These are phyloP conservation scores for Eilema griseolum DNA, from an alignment of 2,888 invertebrate species.

Conservation along the genomic window DNA sequence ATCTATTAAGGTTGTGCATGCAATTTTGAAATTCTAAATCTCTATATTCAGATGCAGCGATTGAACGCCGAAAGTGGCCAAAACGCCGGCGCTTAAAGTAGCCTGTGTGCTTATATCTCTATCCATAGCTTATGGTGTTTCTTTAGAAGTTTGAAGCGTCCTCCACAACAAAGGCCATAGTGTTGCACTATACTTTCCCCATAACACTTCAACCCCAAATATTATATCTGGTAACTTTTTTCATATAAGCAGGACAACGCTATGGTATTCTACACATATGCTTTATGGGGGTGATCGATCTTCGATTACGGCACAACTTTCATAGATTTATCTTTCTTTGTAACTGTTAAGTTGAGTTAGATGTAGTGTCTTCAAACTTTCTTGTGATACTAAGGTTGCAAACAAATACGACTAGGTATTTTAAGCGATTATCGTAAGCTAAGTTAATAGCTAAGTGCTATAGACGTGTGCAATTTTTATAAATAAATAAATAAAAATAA, in stretches of 20 bases:
- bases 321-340: constrained; percentile 10
- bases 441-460: no score
- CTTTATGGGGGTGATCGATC: background rate
- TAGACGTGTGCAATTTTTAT: no score
- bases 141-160: constrained; percentile 1
- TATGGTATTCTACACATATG: constrained; percentile 8
- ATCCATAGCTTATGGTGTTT: constrained; percentile 1
- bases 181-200: constrained; percentile 5
- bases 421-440: no score
- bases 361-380: constrained; percentile 1
- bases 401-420: background rate
- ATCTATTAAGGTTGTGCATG: no score
- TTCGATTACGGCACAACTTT: constrained; percentile 6
- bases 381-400: background rate
- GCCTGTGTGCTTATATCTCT: background rate
- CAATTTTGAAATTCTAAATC: no score
- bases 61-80: background rate
- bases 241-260: constrained; percentile 8
- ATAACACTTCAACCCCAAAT: constrained; percentile 14
- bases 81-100: background rate
- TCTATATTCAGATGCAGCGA: no score
- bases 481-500: no score
- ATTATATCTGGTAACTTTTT: constrained; percentile 17
- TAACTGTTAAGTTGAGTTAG: background rate
- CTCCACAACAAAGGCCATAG: constrained; percentile 5